Evolutionary conservation across 1,140 invertebrate species (phyloP), one percentile per base, ranked within the genome.

Genomic region (Drosophila auraria): DNA sequence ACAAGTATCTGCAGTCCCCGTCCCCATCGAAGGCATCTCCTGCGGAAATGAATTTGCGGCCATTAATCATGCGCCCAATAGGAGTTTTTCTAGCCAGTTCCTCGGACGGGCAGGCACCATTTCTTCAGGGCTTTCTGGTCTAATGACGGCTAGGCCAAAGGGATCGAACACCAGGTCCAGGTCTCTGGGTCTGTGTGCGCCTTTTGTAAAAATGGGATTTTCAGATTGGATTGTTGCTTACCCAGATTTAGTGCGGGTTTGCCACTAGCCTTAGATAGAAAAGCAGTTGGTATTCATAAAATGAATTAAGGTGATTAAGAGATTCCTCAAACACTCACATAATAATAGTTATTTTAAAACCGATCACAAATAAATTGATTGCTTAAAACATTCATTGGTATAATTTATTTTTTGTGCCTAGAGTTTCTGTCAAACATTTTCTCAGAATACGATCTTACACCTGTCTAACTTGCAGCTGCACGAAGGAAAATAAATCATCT

Each of bases 61-160:
- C 86, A 90, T 90, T 86, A 90, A 90, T 90, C 86, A 89, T 89
- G 68, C 68, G 66, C 44, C 86, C 86, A 90, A 86, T 90, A 90
- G 82, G 63, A 90, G 58, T 80, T 76, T 70, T 51, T 53, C 57
- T 60, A 61, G 61, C 66, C 45, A 45, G 42, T 68, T 54, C 42
- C 56, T 30, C 23, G 59, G 59, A 40, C 63, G 61, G 33, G 61
- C 54, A 50, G 53, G 23, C 59, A 36, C 60, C 53, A 30, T 50
- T 59, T 66, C 42, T 45, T 68, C 36, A 33, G 58, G 59, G 42
- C 47, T 76, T 70, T 58, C 38, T 58, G 47, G 36, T 45, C 58
- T 61, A 64, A 82, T 64, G 50, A 81, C 25, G 65, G 79, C 64
- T 61, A 57, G 40, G 45, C 51, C 30, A n/a, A 51, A 66, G 62